Percentiles rank a stretch among this genome's conserved stretches.
Conservation (phyloP, 2,888 invertebrate genomes). For the Polydrusus pterygomalis region DNA sequence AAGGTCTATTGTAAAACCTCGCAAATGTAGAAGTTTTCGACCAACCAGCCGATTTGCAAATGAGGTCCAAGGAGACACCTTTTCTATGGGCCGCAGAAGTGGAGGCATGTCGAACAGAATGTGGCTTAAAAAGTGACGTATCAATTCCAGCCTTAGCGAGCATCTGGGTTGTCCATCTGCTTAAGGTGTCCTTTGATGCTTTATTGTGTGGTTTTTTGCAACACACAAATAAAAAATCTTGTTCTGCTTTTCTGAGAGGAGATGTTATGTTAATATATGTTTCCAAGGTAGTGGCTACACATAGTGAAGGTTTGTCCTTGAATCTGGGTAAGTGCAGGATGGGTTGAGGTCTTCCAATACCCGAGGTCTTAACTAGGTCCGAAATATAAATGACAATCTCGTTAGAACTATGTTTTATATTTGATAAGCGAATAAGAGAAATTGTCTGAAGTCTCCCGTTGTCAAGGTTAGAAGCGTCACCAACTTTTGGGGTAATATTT, state of each 20-base stretch:
- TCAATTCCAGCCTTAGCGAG: constrained; percentile 41
- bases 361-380: background rate
- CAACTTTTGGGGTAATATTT: constrained; percentile 41
- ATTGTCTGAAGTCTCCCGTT: constrained; percentile 47
- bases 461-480: constrained; percentile 43
- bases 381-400: constrained; percentile 26
- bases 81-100: constrained; percentile 1
- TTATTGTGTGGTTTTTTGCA: constrained; percentile 28
- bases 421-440: constrained; percentile 39
- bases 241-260: background rate
- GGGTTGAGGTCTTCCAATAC: constrained; percentile 15
- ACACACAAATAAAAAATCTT: constrained; percentile 10
- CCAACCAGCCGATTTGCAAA: constrained; percentile 32
- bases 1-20: too few species aligned
- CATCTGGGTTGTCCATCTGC: constrained; percentile 38
- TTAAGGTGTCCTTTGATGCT: constrained; percentile 40
- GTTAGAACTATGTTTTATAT: background rate
- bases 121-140: constrained; percentile 12
- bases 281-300: constrained; percentile 24
- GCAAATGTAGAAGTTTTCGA: constrained; percentile 5
- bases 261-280: constrained; percentile 27
- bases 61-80: background rate
- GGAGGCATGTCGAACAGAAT: constrained; percentile 23
- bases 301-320: constrained; percentile 26
- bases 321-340: constrained; percentile 19